Base-by-base conservation (phyloP, 2,888 invertebrate species). In the Himalopsyche japonica region DNA sequence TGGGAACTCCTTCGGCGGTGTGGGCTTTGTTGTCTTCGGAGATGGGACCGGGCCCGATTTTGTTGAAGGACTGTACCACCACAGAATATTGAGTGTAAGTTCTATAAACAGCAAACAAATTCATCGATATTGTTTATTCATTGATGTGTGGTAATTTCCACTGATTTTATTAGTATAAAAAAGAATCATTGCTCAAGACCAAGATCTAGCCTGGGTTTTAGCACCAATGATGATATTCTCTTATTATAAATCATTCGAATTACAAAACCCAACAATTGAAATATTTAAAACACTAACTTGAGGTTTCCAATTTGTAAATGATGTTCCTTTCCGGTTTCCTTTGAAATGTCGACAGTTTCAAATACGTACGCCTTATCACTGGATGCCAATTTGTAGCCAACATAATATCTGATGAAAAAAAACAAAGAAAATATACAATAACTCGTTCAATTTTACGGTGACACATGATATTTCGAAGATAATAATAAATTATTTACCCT, bases 71-170 rank as follows among this genome's bases (percentile, higher is more conserved):
- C 91, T 98, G 98, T 10, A 98, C 97, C 27, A 98, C 98, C 30
- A 98, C 96, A n/a, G 97, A 95, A 91, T 98, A 98, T 90, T 98
- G 97, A 0, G 98, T 98, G 92, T 98, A 98, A 0, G 97, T 98
- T 89, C 95, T 95, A 89, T 87, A 89, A 87, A 79, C n/a, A 80
- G 15, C 18, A 48, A 79, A 79, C 12, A 48, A 47, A 80, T 79
- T 8, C 27, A 89, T 89, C 12, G 89, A 88, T 81, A 88, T 87
- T 87, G 24, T 49, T 87, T 82, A 80, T 82, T 85, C 70, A 32
- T 49, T 82, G 34, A 12, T 30, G 32, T 34, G 3, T 15, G 12
- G 27, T 1, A 79, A 34, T 37, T 37, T 37, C 37, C 1, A 8
- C 37, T 37, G 37, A 37, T 37, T 37, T 37, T 7, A 10, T 37